phyloP scores from a whole-genome alignment of 2,113 vertebrate species.

The Chinchilla lanigera region DNA sequence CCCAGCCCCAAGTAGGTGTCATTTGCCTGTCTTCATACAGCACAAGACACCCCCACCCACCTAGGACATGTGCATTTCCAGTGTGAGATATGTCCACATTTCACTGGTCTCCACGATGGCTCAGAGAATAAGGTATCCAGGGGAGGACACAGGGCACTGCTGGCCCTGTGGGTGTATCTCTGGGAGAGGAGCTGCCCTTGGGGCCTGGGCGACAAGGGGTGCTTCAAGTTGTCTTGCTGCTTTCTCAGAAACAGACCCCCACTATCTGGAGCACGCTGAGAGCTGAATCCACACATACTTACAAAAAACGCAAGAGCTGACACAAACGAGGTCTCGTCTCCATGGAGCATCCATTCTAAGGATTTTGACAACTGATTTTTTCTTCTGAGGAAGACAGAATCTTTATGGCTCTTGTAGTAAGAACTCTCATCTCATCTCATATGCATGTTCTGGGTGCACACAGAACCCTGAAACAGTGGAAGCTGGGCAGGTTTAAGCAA shows the following conservation, averaged over 20 bases:
- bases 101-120: not conserved
- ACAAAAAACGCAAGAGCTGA: not conserved
- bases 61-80: not conserved
- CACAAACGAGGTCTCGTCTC: not conserved
- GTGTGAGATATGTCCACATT: not conserved
- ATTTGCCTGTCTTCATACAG: not conserved
- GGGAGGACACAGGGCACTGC: not conserved
- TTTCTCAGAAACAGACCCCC: not conserved
- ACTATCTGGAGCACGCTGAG: not conserved
- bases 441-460: not conserved
- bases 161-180: not conserved
- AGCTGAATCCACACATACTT: not conserved
- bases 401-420: not conserved
- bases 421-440: not conserved
- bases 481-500: not conserved
- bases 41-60: not conserved
- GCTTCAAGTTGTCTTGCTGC: not conserved
- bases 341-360: rapidly evolving
- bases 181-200: not conserved
- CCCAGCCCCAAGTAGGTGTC: no score
- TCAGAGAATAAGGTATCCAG: not conserved
- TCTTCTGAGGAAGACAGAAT: not conserved
- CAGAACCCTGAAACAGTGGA: not conserved
- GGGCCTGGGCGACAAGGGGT: no score
- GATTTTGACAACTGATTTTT: not conserved